Conservation (phyloP, 2,113 vertebrate species). For the Platysternon megacephalum region DNA sequence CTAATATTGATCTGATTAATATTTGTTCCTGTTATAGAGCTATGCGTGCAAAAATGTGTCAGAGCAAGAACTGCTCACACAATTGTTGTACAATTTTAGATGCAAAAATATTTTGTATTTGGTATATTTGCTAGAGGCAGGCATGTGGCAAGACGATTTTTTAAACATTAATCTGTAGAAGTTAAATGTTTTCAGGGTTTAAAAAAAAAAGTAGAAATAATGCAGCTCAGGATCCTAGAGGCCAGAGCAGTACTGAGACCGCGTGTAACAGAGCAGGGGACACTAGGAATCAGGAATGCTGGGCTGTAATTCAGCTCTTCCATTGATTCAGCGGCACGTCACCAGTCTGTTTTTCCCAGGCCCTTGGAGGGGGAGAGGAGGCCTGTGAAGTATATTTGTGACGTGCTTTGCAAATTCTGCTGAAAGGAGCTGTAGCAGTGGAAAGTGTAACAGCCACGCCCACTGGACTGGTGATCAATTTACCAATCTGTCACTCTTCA, state of each 20-base stretch:
- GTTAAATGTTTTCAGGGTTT: background rate
- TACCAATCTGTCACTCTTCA: background rate
- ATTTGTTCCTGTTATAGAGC: background rate
- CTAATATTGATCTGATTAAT: background rate
- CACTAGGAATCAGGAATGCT: background rate
- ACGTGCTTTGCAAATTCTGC: no score
- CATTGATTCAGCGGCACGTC: background rate
- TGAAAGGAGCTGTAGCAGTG: background rate
- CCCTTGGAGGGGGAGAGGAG: background rate
- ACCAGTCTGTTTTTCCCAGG: background rate
- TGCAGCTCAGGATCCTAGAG: background rate
- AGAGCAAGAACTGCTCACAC: background rate
- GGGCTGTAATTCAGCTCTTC: background rate
- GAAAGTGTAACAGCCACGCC: background rate
- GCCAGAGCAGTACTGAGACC: background rate
- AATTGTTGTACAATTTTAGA: background rate
- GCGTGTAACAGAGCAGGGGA: background rate
- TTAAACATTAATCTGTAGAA: background rate
- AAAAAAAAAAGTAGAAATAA: background rate
- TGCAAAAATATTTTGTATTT: background rate
- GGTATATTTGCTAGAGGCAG: background rate
- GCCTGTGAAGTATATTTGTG: background rate
- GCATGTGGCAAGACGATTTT: background rate
- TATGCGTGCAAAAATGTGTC: background rate
- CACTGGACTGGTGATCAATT: accelerated